Conservation (phyloP, 2,888 invertebrate genomes). For the Caradrina clavipalpis region DNA sequence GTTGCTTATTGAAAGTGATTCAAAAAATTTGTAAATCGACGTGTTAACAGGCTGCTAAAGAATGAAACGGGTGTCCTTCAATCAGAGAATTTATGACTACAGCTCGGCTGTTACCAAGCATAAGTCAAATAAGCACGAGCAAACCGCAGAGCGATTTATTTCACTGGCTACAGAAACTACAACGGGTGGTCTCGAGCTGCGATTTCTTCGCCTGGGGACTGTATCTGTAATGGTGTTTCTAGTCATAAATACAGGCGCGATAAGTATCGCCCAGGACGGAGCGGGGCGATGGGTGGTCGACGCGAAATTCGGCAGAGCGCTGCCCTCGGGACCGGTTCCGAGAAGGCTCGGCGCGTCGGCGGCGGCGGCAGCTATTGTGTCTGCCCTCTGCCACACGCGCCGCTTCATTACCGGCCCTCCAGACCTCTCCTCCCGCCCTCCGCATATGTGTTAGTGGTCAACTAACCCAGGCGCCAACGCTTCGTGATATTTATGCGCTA, state of each 20-base stretch:
- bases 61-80: constrained; percentile 63
- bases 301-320: constrained; percentile 89
- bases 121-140: constrained; percentile 47
- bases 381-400: constrained; percentile 86
- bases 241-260: constrained; percentile 88
- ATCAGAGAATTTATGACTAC: constrained; percentile 54
- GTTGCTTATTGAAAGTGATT: constrained; percentile 60
- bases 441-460: constrained; percentile 61
- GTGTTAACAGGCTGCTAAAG: constrained; percentile 64
- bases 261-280: constrained; percentile 82
- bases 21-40: constrained; percentile 61
- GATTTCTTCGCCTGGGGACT: constrained; percentile 74
- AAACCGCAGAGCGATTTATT: constrained; percentile 68
- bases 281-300: constrained; percentile 87
- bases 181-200: constrained; percentile 80
- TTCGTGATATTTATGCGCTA: constrained; percentile 64
- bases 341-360: constrained; percentile 82
- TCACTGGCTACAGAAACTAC: constrained; percentile 70
- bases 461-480: constrained; percentile 75
- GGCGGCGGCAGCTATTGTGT: constrained; percentile 88
- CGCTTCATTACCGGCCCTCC: constrained; percentile 81
- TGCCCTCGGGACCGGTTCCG: constrained; percentile 86
- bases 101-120: constrained; percentile 42
- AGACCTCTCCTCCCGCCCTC: constrained; percentile 61
- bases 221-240: constrained; percentile 82